Evolutionary conservation across 1,140 invertebrate species (phyloP), one percentile per base, ranked within the genome.

Genomic region (Apis florea): DNA sequence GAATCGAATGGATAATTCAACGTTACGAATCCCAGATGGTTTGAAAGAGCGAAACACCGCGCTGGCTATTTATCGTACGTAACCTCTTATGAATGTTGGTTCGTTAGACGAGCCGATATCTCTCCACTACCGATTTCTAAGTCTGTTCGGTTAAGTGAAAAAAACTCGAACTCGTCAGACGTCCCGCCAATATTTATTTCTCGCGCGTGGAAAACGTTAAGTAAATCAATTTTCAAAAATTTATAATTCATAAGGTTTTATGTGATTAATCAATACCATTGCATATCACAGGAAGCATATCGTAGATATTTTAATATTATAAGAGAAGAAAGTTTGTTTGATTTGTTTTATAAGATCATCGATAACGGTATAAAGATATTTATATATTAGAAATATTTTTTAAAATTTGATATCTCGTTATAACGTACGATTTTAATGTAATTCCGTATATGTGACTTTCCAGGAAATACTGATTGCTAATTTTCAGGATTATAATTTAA

Each of bases 101-200:
- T 79, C 59, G 49, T 79, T 79, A 54, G 51, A 12, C 74, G 26
- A 31, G 8, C n/a, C 31, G 21, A 73, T 61, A 51, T 63, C 40
- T 53, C 11, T 19, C 21, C 24, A 47, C 10, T n/a, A 15, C 8
- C 13, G 24, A 1, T 10, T 5, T 26, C 21, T 10, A 58, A 11
- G 26, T 15, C 11, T 49, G 6, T 31, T 64, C n/a, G 31, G 31
- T 61, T 61, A 73, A 73, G 70, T 61, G 70, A 73, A 61, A 70
- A 63, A 51, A 12, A 6, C 11, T 21, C 21, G 56, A 74, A 11
- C 59, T 63, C 24, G 58, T 74, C 72, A 26, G 24, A 21, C 59
- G n/a, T 51, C n/a, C 9, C 24, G 24, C 26, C n/a, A 11, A 31
- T 31, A n/a, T 13, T 71, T 31, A 15, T 15, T 21, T 31, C 51